Evolutionary conservation across 2,888 invertebrate species (phyloP).

Genomic region (Baccha elongata): DNA sequence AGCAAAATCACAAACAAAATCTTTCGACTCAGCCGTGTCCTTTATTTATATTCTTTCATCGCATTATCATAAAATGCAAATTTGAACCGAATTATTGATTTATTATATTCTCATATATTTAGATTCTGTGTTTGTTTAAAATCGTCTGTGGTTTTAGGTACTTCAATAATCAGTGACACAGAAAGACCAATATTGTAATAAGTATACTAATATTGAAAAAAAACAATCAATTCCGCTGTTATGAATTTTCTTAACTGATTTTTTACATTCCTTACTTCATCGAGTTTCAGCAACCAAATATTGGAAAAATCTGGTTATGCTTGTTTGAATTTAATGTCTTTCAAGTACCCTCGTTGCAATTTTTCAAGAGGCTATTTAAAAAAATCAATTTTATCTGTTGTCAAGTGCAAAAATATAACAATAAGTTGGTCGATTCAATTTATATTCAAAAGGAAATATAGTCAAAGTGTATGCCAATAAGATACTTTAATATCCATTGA

Average conservation of each 20-base stretch:
- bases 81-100: too few species aligned
- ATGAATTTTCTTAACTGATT: background rate
- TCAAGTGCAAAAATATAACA: slow-evolving; percentile 14
- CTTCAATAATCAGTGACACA: too few species aligned
- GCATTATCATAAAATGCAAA: too few species aligned
- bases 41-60: too few species aligned
- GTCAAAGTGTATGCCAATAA: slow-evolving; percentile 18
- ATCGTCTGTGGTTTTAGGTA: too few species aligned
- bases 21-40: too few species aligned
- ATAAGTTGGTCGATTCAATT: slow-evolving; percentile 25
- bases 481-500: slow-evolving; percentile 30
- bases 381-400: slow-evolving; percentile 43
- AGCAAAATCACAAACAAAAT: too few species aligned
- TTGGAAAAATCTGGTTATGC: background rate
- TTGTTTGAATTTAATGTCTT: slow-evolving; percentile 18
- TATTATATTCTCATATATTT: too few species aligned
- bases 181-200: too few species aligned
- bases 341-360: slow-evolving; percentile 20
- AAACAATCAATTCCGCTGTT: slow-evolving; percentile 1
- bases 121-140: too few species aligned
- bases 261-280: background rate
- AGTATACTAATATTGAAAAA: too few species aligned
- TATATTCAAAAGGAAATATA: slow-evolving; percentile 9
- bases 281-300: background rate
- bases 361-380: slow-evolving; percentile 29